A percentile compares a stretch with the other conserved stretches of the same genome.
Evolutionary conservation across 2,113 vertebrate species (phyloP).

Genomic region (Trichechus manatus): DNA sequence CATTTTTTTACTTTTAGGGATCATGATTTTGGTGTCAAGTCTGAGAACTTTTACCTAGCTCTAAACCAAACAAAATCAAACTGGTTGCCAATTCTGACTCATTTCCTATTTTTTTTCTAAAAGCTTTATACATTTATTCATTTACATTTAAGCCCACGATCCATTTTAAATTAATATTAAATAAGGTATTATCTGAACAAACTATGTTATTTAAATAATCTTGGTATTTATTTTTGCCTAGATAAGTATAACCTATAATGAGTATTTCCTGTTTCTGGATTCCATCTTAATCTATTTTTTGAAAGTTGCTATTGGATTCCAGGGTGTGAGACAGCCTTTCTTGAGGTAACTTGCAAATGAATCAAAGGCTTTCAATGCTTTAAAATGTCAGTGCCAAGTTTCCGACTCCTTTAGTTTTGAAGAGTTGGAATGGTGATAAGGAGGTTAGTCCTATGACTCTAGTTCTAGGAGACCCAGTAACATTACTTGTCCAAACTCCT

Average conservation of each 20-base stretch:
- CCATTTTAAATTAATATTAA: too few species aligned
- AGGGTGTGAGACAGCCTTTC: background rate
- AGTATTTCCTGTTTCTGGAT: background rate
- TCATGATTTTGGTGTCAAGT: too few species aligned
- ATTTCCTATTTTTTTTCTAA: too few species aligned
- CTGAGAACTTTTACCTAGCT: too few species aligned
- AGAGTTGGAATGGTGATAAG: background rate
- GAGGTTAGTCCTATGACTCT: background rate
- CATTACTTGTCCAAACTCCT: fast-evolving
- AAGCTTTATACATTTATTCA: too few species aligned
- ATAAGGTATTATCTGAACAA: background rate
- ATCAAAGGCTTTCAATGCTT: background rate
- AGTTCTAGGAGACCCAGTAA: background rate
- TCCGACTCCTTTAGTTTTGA: background rate
- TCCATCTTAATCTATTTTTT: background rate
- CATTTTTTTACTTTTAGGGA: too few species aligned
- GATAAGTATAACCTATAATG: background rate
- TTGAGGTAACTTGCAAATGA: background rate
- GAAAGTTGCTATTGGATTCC: background rate
- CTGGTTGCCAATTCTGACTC: too few species aligned
- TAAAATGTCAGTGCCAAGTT: background rate
- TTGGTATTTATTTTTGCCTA: background rate
- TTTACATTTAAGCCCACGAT: too few species aligned
- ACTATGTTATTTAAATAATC: background rate
- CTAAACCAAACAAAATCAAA: too few species aligned